Evolutionary conservation across 2,888 invertebrate species (phyloP), one percentile per base, ranked within the genome.

Genomic region (Argyra leucocephala): DNA sequence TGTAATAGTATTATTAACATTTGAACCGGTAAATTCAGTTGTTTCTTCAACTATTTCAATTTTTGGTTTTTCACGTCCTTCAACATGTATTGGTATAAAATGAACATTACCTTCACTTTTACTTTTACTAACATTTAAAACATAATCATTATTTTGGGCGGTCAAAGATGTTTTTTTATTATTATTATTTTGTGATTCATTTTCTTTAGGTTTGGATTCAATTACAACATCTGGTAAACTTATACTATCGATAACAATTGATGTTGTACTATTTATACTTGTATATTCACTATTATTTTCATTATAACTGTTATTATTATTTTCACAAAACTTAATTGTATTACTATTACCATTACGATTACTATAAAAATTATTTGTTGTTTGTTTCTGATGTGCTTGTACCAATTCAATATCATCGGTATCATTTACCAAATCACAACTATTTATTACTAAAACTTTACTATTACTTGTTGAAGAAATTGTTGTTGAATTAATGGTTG

Each of bases 181-280:
- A 66, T 66, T 66, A 66, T 69, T 66, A 68, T 64, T 65, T 48
- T 48, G 48, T 18, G 48, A 3, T 18, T 48, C 57, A 36, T 24
- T 23, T 4, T 66, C 65, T 24, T 65, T 67, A 69, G 75, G 73
- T 70, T 78, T 76, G 70, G 79, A 77, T 74, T 79, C 79, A 48
- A 79, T 78, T 36, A 79, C 79, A 69, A 79, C 79, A 70, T 79
- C 79, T 69, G 79, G 79, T 71, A 79, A 72, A 72, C 78, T 78
- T 72, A 79, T 78, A 72, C 78, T 78, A 73, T 79, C 79, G 69
- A 79, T 78, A 70, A 78, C 74, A 24, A 78, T 78, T 26, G 66
- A 3, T 71, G 69, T 26, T 67, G 59, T 31, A 64, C 18, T 57
- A 37, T 22, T 21, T 18, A 36, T 22, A 62, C 10, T 10, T 31